Conservation (phyloP, 2,113 vertebrate species). For the Anseranas semipalmata region DNA sequence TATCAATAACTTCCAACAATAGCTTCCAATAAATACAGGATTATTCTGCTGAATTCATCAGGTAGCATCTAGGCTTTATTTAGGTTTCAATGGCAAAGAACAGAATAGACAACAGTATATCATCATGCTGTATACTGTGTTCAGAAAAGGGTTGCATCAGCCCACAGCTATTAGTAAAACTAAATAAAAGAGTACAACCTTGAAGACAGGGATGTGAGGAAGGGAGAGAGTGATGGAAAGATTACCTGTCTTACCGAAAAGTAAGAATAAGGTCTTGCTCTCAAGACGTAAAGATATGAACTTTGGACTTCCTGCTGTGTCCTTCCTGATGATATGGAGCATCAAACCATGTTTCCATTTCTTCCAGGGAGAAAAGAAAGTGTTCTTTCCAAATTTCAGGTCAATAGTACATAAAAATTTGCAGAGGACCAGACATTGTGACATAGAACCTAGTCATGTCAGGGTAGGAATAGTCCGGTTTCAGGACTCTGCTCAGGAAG, state of each 20-base stretch:
- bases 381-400: not conserved
- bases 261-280: not conserved
- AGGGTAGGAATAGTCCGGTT: not conserved
- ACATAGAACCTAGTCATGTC: not conserved
- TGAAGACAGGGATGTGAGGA: not conserved
- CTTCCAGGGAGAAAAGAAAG: not conserved
- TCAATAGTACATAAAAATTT: conserved; percentile 27
- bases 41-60: not conserved
- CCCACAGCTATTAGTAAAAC: not conserved
- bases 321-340: not conserved
- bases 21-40: not conserved
- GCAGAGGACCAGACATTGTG: not conserved
- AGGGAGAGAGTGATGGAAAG: not conserved
- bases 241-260: not conserved
- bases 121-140: not conserved
- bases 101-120: not conserved
- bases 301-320: not conserved
- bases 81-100: not conserved
- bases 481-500: not conserved
- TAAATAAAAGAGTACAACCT: not conserved
- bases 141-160: not conserved
- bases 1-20: not conserved
- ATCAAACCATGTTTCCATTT: not conserved
- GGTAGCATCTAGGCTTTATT: not conserved
- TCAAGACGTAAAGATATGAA: rapidly evolving